These are phyloP conservation scores for Cassiopea andromeda DNA, from an alignment of 30 jellyfish, hydroid and myxozoan species.

Conservation along the genomic window DNA sequence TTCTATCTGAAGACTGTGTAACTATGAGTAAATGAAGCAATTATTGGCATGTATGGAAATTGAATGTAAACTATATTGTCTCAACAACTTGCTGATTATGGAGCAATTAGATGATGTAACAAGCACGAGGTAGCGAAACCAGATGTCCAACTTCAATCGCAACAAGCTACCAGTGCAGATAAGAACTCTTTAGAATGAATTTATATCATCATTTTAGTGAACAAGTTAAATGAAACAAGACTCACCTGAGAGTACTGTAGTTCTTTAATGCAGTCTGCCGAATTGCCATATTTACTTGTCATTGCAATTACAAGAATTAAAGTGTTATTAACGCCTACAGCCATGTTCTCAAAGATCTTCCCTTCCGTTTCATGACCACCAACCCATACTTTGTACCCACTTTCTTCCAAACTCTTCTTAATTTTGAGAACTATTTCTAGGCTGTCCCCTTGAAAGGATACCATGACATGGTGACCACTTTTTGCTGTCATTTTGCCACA, in stretches of 20 bases:
- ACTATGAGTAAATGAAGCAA: no score
- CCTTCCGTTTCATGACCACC: constrained; percentile 59
- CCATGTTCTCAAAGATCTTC: constrained; percentile 44
- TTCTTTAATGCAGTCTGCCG: constrained; percentile 38
- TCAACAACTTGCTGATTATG: no score
- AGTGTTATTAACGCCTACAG: constrained; percentile 53
- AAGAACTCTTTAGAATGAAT: no score
- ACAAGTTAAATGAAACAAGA: not conserved
- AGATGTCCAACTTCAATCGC: no score
- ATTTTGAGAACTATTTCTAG: constrained; percentile 27
- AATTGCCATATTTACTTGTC: constrained; percentile 42
- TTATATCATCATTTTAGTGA: no score
- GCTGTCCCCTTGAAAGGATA: constrained; percentile 58
- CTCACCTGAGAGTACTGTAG: constrained; percentile 46
- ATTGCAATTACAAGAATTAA: constrained; percentile 24
- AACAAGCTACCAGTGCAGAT: no score
- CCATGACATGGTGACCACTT: constrained; percentile 6
- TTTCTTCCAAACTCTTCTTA: constrained; percentile 39
- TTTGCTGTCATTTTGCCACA: not conserved
- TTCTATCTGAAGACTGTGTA: no score
- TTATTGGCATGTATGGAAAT: no score
- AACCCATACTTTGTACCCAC: constrained; percentile 62
- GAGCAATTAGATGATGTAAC: no score
- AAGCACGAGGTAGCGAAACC: no score
- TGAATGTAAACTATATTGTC: no score